Evolutionary conservation across 2,113 vertebrate genomes (phyloP).

Genomic region (Thermophis baileyi): DNA sequence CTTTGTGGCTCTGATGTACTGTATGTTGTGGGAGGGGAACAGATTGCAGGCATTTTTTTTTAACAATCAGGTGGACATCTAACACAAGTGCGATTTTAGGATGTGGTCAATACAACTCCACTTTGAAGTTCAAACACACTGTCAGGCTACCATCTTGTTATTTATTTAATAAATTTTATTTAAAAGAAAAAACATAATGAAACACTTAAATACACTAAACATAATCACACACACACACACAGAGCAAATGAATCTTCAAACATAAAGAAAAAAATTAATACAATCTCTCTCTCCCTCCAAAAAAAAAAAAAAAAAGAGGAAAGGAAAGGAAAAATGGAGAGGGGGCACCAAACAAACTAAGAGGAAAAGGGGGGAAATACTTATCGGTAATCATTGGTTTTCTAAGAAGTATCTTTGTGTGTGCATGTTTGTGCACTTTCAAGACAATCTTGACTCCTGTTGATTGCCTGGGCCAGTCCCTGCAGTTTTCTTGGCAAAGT

Average conservation of each 20-base stretch:
- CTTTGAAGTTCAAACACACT: not conserved
- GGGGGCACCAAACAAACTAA: not conserved
- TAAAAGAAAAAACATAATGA: not conserved
- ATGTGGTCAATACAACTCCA: not conserved
- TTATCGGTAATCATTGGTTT: not conserved
- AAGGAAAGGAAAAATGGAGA: not conserved
- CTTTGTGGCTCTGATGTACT: not conserved
- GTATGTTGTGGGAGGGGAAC: not conserved
- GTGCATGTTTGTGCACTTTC: not conserved
- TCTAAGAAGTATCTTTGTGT: not conserved
- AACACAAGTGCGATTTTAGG: not conserved
- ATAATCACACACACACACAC: not conserved
- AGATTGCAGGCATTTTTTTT: not conserved
- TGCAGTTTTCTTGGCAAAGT: not conserved
- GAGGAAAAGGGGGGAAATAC: not conserved
- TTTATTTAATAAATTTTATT: not conserved
- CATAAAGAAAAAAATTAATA: not conserved
- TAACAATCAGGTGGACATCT: not conserved
- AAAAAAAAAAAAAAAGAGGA: not conserved
- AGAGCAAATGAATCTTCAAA: not conserved
- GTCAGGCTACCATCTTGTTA: not conserved
- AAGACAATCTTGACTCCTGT: not conserved
- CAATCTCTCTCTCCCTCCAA: not conserved
- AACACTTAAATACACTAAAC: not conserved
- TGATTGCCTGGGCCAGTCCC: not conserved